Evolutionary conservation across 2,888 invertebrate species (phyloP).

Genomic region (Sarcophaga subvicina): DNA sequence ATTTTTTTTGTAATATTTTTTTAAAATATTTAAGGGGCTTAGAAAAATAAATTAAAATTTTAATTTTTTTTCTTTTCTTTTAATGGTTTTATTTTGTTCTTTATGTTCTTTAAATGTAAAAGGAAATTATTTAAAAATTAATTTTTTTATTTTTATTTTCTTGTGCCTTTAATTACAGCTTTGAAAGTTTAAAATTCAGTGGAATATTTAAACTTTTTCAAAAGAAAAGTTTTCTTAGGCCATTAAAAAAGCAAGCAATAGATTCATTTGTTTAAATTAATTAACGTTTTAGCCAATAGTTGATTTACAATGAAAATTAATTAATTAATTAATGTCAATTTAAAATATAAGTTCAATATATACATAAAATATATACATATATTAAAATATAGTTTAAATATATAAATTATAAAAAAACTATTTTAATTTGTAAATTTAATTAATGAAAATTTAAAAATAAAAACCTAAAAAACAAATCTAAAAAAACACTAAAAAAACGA

Average conservation of each 20-base stretch:
- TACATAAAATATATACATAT: conserved; percentile 13
- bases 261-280: conserved; percentile 24
- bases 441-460: conserved; percentile 53
- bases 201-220: conserved; percentile 17
- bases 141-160: conserved; percentile 40
- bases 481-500: conserved; percentile 51
- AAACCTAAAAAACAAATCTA: conserved; percentile 37
- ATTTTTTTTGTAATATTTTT: background rate
- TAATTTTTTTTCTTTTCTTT: background rate
- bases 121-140: conserved; percentile 1
- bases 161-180: conserved; percentile 53
- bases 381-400: conserved; percentile 57
- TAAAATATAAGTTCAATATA: conserved; percentile 66
- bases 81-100: background rate
- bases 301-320: conserved; percentile 48
- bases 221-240: conserved; percentile 40
- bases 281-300: conserved; percentile 42
- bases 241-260: conserved; percentile 13
- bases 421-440: conserved; percentile 65
- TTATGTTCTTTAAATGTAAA: background rate
- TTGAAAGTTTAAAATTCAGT: conserved; percentile 47
- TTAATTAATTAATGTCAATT: conserved; percentile 54
- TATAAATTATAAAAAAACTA: conserved; percentile 29
- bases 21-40: background rate
- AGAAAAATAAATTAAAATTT: background rate